Conservation (phyloP, 2,888 invertebrate species). For the Prosapia bicincta region DNA sequence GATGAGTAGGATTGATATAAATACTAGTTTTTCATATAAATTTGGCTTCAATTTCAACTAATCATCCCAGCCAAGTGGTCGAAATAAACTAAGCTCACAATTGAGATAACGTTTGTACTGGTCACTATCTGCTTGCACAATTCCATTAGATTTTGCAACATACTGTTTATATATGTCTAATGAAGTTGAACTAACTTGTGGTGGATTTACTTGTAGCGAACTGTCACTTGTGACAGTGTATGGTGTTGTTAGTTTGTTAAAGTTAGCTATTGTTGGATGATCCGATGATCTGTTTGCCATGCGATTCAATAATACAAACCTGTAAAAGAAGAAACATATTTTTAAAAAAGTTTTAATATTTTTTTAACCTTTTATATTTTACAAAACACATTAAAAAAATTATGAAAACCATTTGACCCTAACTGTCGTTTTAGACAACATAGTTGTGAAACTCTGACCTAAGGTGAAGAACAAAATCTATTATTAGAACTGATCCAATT, state of each 20-base stretch:
- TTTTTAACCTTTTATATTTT: too few relatives aligned
- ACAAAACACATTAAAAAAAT: too few relatives aligned
- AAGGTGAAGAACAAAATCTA: too few relatives aligned
- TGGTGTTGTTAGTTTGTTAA: conserved; percentile 52
- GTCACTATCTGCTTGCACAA: neutral
- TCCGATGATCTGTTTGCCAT: conserved; percentile 57
- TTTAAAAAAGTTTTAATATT: too few relatives aligned
- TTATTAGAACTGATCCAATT: too few relatives aligned
- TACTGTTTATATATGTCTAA: conserved; percentile 68
- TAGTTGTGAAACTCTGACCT: too few relatives aligned
- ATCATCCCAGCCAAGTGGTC: conserved; percentile 11
- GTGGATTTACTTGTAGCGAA: conserved; percentile 60
- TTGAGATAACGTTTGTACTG: conserved; percentile 23
- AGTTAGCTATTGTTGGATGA: conserved; percentile 49
- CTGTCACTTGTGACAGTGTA: conserved; percentile 63
- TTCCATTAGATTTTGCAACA: conserved; percentile 44
- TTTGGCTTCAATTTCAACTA: too few relatives aligned
- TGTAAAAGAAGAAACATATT: too few relatives aligned
- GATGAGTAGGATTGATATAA: too few relatives aligned
- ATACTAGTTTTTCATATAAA: too few relatives aligned
- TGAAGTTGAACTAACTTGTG: conserved; percentile 57
- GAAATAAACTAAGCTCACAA: conserved; percentile 21
- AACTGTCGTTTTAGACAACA: too few relatives aligned
- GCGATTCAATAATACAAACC: conserved; percentile 63
- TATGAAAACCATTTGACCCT: too few relatives aligned